These are phyloP conservation scores for Habroteleia sp. DNA, from an alignment of 2,888 invertebrate genomes.

Conservation along the genomic window DNA sequence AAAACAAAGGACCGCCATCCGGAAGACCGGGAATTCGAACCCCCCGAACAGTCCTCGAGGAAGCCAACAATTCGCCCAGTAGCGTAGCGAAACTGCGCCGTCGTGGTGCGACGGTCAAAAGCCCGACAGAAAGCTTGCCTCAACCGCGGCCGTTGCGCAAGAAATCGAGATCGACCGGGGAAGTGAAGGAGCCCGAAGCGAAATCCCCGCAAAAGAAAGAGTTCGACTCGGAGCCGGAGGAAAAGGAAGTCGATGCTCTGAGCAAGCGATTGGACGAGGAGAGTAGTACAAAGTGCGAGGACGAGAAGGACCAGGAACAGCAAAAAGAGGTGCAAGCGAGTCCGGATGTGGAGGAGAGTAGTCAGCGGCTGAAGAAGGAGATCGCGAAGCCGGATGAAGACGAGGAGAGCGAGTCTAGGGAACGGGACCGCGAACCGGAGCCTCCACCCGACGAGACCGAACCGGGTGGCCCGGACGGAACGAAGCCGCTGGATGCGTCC, in stretches of 20 bases:
- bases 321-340: constrained; percentile 5
- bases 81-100: constrained; percentile 75
- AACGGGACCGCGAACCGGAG: constrained; percentile 78
- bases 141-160: constrained; percentile 70
- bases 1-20: constrained; percentile 77
- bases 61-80: constrained; percentile 73
- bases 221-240: constrained; percentile 29
- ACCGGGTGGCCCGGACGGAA: constrained; percentile 64
- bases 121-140: constrained; percentile 67
- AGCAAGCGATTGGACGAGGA: constrained; percentile 34
- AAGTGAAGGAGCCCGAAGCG: constrained; percentile 63
- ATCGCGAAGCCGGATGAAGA: constrained; percentile 57
- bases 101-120: constrained; percentile 70
- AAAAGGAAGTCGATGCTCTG: constrained; percentile 40
- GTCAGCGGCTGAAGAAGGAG: constrained; percentile 39
- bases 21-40: constrained; percentile 74
- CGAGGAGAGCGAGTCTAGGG: constrained; percentile 75
- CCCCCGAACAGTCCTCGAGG: constrained; percentile 75
- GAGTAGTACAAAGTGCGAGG: constrained; percentile 32
- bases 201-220: constrained; percentile 12
- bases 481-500: constrained; percentile 26
- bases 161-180: constrained; percentile 56
- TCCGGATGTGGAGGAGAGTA: constrained; percentile 27
- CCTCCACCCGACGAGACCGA: constrained; percentile 75
- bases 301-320: constrained; percentile 31